Percentiles rank a stretch among this genome's conserved stretches.
Evolutionary conservation across 1,140 invertebrate genomes (phyloP).

Genomic region (Thaumatotibia leucotreta): DNA sequence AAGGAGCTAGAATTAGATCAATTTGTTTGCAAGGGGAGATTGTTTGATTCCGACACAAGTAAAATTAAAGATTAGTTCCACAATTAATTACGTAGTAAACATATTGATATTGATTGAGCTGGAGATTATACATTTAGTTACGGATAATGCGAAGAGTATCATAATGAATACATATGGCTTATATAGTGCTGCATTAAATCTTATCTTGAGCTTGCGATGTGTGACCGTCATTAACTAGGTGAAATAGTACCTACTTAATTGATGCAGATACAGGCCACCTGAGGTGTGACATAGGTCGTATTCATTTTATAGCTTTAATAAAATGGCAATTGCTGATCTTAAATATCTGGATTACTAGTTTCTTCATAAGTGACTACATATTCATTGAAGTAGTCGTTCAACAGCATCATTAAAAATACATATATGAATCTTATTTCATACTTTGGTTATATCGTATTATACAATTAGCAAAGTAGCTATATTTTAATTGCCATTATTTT

Average conservation of each 20-base stretch:
- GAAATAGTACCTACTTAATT: neutral
- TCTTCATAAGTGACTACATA: constrained; percentile 45
- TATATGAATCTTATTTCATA: neutral
- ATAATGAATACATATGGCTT: neutral
- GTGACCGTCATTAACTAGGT: neutral
- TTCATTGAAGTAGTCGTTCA: constrained; percentile 57
- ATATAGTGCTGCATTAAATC: neutral
- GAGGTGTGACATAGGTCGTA: constrained; percentile 42
- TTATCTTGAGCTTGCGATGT: neutral
- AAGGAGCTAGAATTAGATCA: no score
- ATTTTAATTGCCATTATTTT: neutral
- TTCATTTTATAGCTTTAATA: constrained; percentile 50
- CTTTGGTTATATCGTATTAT: neutral
- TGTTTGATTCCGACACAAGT: no score
- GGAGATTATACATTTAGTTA: no score
- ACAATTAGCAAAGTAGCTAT: neutral
- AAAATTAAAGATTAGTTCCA: no score
- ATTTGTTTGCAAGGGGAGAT: no score
- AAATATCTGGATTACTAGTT: constrained; percentile 60
- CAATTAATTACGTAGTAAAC: no score
- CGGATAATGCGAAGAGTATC: no score
- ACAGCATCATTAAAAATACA: constrained; percentile 42
- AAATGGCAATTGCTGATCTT: constrained; percentile 49
- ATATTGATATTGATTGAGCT: no score
- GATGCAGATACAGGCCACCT: constrained; percentile 19